Evolutionary conservation across 2,797 vertebrate genomes (phyloP), one percentile per base, ranked within the genome.

Genomic region (Lutjanus campechanus): DNA sequence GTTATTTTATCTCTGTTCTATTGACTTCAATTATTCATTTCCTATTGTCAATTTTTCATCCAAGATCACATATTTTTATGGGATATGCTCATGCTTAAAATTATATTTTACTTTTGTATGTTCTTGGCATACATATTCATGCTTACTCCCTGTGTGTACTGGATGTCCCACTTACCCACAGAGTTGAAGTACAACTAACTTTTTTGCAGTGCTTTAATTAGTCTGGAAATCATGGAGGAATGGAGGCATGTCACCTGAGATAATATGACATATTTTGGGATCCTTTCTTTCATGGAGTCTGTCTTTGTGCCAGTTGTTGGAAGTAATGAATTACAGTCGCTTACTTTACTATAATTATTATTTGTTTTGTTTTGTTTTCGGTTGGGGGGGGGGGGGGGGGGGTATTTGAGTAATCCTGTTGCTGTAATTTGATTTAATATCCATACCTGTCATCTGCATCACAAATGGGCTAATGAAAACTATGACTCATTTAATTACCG

Each of bases 151-250:
- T 19, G 20, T 44, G 69, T 65, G 77, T 17, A 51, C 66, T 68
- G 36, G n/a, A 43, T 79, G 81, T 60, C 78, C 81, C 78, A 80
- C 62, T 85, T 81, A 70, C 25, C 19, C 68, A 69, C 19, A 50
- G 25, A 66, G 56, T 12, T 47, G 19, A 75, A 50, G 53, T n/a
- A 22, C 16, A 68, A 61, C 56, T 79, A 7, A 20, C 44, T 56
- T 80, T 58, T 73, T 49, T 71, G 7, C 50, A 53, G 7, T 3
- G 4, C 20, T 79, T 84, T 69, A 74, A 79, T 81, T 69, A 68
- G 55, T 54, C 55, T 69, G 2, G 67, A 68, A 63, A 71, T 50
- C 56, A 56, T n/a, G 41, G 10, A 51, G 59, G 53, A 66, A 19
- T 20, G 8, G 13, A 65, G 16, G 25, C 19, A 73, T 54, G 55